A percentile compares a stretch with the other conserved stretches of the same genome.
Conservation (phyloP, 2,113 vertebrate species). For the Anarrhichthys ocellatus region DNA sequence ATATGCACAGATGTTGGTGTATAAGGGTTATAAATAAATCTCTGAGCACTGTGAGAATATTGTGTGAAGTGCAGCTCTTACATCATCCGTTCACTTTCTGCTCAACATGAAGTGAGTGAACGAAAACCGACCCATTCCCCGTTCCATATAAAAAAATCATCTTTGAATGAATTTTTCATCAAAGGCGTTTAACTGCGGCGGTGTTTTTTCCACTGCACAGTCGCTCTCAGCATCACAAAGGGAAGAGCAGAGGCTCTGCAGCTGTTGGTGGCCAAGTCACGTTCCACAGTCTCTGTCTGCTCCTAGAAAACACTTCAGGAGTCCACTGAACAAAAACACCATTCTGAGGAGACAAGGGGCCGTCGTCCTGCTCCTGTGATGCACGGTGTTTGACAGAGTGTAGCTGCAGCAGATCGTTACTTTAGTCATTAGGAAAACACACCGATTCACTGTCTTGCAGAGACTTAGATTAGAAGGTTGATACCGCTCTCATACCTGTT, state of each 20-base stretch:
- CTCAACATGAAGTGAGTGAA: background rate
- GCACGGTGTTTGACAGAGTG: too few species aligned
- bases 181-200: slow-evolving; percentile 3
- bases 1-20: too few species aligned
- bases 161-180: slow-evolving; percentile 36
- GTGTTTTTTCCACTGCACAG: background rate
- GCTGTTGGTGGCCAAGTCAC: slow-evolving; percentile 47
- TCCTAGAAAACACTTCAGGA: slow-evolving; percentile 43
- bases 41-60: background rate
- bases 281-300: slow-evolving; percentile 24
- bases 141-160: slow-evolving; percentile 9
- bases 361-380: background rate
- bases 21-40: background rate
- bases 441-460: background rate
- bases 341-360: slow-evolving; percentile 41
- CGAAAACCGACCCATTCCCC: slow-evolving; percentile 10
- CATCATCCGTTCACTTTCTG: slow-evolving; percentile 8
- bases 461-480: background rate
- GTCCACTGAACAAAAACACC: background rate
- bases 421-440: background rate
- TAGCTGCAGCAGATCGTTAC: too few species aligned
- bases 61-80: background rate
- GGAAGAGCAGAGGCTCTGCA: slow-evolving; percentile 13
- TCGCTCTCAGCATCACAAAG: background rate
- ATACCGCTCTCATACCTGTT: background rate